Evolutionary conservation across 2,113 vertebrate species (phyloP).

Genomic region (Elachura formosa): DNA sequence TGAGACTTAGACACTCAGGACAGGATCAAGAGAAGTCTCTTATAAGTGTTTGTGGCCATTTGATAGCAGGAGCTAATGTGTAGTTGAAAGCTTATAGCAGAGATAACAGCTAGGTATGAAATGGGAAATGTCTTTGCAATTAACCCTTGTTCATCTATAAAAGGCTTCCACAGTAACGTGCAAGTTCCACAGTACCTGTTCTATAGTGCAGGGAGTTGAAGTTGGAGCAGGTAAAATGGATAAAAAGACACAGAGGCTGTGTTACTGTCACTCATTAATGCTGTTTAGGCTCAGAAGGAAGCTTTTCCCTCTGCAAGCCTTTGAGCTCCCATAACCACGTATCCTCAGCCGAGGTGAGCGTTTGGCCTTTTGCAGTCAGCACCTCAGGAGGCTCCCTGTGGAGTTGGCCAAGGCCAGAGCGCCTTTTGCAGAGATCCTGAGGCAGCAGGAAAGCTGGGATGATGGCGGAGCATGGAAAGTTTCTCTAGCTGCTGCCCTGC

Average conservation of each 20-base stretch:
- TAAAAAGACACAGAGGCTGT: not conserved
- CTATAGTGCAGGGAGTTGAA: not conserved
- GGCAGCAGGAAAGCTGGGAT: not conserved
- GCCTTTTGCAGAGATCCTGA: not conserved
- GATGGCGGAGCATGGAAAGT: not conserved
- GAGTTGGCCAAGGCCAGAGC: not conserved
- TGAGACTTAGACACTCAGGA: not conserved
- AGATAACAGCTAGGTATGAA: not conserved
- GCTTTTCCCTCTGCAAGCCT: not conserved
- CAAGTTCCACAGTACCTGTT: not conserved
- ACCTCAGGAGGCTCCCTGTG: not conserved
- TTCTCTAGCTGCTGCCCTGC: not conserved
- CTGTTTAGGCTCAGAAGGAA: not conserved
- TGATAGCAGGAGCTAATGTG: not conserved
- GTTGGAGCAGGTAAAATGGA: not conserved
- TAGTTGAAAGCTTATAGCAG: not conserved
- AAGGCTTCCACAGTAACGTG: not conserved
- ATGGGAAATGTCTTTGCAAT: not conserved
- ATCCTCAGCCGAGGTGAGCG: not conserved
- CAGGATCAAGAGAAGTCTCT: slow-evolving; percentile 8
- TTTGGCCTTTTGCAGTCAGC: not conserved
- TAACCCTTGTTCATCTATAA: not conserved
- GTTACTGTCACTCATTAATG: not conserved
- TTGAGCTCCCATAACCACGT: not conserved
- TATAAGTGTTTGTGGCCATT: not conserved